Percentiles rank a stretch among this genome's conserved stretches.
phyloP scores from a whole-genome alignment of 2,113 vertebrate genomes.

The Paedocypris sp. region DNA sequence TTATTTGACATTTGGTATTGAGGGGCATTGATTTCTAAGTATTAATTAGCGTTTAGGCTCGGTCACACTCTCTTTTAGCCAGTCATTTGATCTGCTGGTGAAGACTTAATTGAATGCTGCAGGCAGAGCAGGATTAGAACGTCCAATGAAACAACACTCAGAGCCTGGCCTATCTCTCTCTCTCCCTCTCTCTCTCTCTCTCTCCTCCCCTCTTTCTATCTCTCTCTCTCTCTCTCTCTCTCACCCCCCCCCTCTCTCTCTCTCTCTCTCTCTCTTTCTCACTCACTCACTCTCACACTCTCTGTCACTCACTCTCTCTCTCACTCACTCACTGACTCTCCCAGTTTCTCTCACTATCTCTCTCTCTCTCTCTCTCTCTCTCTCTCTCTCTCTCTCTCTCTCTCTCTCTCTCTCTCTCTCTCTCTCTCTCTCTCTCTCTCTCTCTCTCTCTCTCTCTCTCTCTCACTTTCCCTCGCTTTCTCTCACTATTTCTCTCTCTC shows the following conservation, averaged over 20 bases:
- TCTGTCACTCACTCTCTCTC: too few relatives aligned
- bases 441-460: too few relatives aligned
- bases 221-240: neutral
- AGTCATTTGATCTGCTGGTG: constrained; percentile 31
- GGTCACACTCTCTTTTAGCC: constrained; percentile 25
- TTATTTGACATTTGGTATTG: constrained; percentile 28
- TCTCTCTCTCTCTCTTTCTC: neutral
- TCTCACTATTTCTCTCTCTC: too few relatives aligned
- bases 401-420: too few relatives aligned
- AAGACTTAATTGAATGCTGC: constrained; percentile 29
- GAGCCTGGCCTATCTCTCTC: neutral
- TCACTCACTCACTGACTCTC: too few relatives aligned
- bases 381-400: too few relatives aligned
- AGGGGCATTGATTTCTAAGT: constrained; percentile 38
- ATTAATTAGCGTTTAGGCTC: constrained; percentile 39
- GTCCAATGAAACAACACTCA: constrained; percentile 13
- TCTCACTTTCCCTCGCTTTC: too few relatives aligned
- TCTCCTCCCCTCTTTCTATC: neutral
- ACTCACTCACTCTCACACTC: too few relatives aligned
- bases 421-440: too few relatives aligned
- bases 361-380: too few relatives aligned
- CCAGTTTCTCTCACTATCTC: too few relatives aligned
- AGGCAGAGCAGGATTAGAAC: constrained; percentile 24
- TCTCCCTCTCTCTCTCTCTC: neutral
- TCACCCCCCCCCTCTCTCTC: neutral